A percentile compares a stretch with the other conserved stretches of the same genome.
phyloP scores from a whole-genome alignment of 2,888 invertebrate species.

The Noctuana brunneofusca region DNA sequence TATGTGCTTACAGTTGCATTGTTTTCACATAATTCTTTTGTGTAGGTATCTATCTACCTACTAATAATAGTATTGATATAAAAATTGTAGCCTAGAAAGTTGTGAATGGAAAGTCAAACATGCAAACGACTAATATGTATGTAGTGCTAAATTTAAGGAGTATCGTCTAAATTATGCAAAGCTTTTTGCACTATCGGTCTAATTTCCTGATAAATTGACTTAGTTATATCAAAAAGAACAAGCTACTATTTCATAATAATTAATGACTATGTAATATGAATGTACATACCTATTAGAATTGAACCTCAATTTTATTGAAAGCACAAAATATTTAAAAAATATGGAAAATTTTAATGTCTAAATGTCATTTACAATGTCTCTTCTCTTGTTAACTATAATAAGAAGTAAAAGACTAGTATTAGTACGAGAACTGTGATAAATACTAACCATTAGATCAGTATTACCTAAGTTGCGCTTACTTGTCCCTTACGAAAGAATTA shows the following conservation, averaged over 20 bases:
- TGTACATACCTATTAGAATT: too few species aligned
- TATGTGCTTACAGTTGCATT: slow-evolving; percentile 2
- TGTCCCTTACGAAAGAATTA: slow-evolving; percentile 68
- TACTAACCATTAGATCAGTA: slow-evolving; percentile 13
- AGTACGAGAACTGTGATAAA: slow-evolving; percentile 6
- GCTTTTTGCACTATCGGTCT: slow-evolving; percentile 29
- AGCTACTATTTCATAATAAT: not conserved
- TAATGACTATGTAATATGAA: too few species aligned
- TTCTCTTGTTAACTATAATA: not conserved
- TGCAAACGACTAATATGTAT: slow-evolving; percentile 7
- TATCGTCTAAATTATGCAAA: slow-evolving; percentile 26
- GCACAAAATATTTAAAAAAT: not conserved
- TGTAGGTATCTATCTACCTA: not conserved
- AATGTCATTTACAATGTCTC: not conserved
- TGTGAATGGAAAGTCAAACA: slow-evolving; percentile 7
- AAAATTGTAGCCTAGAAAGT: slow-evolving; percentile 24
- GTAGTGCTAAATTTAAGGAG: slow-evolving; percentile 20
- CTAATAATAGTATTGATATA: not conserved
- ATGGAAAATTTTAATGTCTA: not conserved
- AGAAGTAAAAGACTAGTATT: not conserved
- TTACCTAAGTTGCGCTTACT: slow-evolving; percentile 64
- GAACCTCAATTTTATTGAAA: too few species aligned
- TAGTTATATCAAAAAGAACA: not conserved
- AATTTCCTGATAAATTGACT: not conserved
- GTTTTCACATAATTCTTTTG: not conserved